Evolutionary conservation across 2,797 vertebrate species (phyloP).

Genomic region (Tauraco hartlaubi): DNA sequence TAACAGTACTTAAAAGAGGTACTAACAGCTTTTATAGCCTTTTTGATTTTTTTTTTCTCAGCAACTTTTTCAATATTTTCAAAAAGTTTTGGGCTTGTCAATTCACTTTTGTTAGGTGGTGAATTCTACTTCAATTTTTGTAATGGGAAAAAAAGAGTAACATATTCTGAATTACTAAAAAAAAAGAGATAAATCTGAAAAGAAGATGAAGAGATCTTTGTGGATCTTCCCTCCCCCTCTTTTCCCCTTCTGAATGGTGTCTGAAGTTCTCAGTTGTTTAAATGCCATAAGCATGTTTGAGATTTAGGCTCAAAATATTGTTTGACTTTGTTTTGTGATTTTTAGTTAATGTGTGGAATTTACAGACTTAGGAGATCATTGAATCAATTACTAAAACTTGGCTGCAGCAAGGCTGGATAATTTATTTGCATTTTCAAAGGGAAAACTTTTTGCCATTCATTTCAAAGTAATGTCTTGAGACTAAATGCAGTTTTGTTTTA

Average conservation of each 20-base stretch:
- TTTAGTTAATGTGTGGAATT: not conserved
- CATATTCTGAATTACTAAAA: not conserved
- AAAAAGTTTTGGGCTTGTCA: not conserved
- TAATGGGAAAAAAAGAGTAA: not conserved
- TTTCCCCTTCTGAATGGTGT: not conserved
- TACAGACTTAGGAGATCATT: not conserved
- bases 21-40: not conserved
- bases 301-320: not conserved
- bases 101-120: not conserved
- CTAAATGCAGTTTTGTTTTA: not conserved
- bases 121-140: not conserved
- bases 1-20: not conserved
- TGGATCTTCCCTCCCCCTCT: accelerated
- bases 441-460: not conserved
- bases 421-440: not conserved
- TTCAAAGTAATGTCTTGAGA: not conserved
- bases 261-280: not conserved
- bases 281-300: not conserved
- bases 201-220: not conserved
- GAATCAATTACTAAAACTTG: not conserved
- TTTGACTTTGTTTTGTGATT: not conserved
- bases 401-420: not conserved
- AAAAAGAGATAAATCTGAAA: not conserved
- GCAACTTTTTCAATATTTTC: not conserved
- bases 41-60: not conserved